Evolutionary conservation across 2,113 vertebrate genomes (phyloP).

Genomic region (Cyanocitta stelleri): DNA sequence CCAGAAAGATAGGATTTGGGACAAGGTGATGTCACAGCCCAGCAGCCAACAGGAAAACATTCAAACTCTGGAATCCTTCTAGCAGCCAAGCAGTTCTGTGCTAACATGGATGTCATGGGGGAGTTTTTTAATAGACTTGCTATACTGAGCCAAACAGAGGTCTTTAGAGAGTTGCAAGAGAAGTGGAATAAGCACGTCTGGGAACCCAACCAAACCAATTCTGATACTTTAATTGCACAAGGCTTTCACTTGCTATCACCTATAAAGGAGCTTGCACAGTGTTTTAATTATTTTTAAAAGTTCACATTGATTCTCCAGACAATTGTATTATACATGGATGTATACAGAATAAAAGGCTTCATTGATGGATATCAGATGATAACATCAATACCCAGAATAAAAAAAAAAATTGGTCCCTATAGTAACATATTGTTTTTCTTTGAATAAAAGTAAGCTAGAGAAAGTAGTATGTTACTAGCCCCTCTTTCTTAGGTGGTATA

Average conservation of each 20-base stretch:
- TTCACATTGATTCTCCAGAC: not conserved
- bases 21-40: not conserved
- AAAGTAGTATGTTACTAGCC: not conserved
- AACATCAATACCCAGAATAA: not conserved
- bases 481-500: not conserved
- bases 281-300: not conserved
- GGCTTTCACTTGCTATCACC: not conserved
- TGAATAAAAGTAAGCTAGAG: not conserved
- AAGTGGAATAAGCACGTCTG: not conserved
- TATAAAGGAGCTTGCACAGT: not conserved
- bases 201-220: not conserved
- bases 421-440: not conserved
- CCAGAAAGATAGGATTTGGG: not conserved
- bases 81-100: not conserved
- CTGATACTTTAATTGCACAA: not conserved
- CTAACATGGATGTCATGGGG: not conserved
- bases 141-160: not conserved
- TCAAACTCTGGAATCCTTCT: not conserved
- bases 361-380: conserved; percentile 14
- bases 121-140: not conserved
- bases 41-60: not conserved
- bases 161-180: not conserved
- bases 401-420: not conserved
- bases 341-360: not conserved
- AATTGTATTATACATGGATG: not conserved